phyloP scores from a whole-genome alignment of 1,140 invertebrate genomes.

The Pentalonia nigronervosa region DNA sequence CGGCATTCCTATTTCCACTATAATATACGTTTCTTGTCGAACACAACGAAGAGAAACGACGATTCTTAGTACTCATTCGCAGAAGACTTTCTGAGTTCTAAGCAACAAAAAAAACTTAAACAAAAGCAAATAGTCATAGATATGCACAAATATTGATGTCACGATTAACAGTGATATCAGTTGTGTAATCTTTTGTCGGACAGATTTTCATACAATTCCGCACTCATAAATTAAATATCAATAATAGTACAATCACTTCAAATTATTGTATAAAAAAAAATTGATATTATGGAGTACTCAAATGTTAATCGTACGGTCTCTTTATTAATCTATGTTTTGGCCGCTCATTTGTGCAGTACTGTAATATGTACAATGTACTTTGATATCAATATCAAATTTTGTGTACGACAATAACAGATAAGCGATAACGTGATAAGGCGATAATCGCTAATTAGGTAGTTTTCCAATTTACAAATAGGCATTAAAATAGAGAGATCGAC shows the following conservation, averaged over 20 bases:
- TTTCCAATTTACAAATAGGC: not conserved
- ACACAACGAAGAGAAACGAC: not conserved
- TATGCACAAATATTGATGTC: not conserved
- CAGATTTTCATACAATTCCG: not conserved
- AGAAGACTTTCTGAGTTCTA: too few relatives aligned
- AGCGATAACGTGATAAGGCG: not conserved
- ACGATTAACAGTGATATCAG: not conserved
- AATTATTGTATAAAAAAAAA: not conserved
- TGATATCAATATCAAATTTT: not conserved
- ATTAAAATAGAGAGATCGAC: not conserved
- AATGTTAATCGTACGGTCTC: too few relatives aligned
- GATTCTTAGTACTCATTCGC: not conserved
- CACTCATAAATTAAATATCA: not conserved
- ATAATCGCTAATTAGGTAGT: not conserved
- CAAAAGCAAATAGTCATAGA: not conserved
- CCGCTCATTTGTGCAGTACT: too few relatives aligned
- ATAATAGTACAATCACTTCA: not conserved
- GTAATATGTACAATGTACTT: too few relatives aligned
- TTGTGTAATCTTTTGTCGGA: not conserved
- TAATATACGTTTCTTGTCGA: not conserved
- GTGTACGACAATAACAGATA: not conserved
- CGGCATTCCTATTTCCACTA: not conserved
- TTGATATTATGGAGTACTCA: too few relatives aligned
- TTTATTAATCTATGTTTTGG: too few relatives aligned
- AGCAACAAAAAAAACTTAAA: not conserved